Evolutionary conservation across 2,888 invertebrate species (phyloP).

Genomic region (Cancer borealis): DNA sequence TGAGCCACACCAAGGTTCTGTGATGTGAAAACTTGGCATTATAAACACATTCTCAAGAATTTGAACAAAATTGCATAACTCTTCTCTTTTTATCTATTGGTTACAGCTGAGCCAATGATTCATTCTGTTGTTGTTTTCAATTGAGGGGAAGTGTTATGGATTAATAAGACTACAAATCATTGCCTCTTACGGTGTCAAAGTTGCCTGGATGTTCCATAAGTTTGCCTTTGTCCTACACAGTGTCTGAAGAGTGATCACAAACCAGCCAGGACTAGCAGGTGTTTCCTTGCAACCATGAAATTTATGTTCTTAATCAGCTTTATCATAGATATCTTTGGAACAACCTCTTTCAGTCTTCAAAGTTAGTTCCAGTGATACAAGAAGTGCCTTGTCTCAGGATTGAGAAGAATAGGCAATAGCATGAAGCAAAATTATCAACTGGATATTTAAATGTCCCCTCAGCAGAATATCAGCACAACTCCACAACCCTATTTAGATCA

Average conservation of each 20-base stretch:
- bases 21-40: not conserved
- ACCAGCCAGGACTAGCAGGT: not conserved
- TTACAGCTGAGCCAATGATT: not conserved
- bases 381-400: constrained; percentile 15
- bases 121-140: not conserved
- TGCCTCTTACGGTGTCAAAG: not conserved
- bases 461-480: not conserved
- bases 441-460: not conserved
- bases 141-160: not conserved
- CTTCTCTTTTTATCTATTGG: not conserved
- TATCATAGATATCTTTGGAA: not conserved
- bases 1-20: not conserved
- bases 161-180: not conserved
- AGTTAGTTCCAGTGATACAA: not conserved
- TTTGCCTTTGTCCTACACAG: not conserved
- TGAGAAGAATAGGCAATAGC: not conserved
- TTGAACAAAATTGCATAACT: not conserved
- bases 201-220: constrained; percentile 2
- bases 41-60: not conserved
- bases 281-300: not conserved
- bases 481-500: not conserved
- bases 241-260: not conserved
- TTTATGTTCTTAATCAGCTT: not conserved
- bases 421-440: not conserved
- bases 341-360: not conserved